Conservation (phyloP, 2,113 vertebrate species). For the Zosterops borbonicus region DNA sequence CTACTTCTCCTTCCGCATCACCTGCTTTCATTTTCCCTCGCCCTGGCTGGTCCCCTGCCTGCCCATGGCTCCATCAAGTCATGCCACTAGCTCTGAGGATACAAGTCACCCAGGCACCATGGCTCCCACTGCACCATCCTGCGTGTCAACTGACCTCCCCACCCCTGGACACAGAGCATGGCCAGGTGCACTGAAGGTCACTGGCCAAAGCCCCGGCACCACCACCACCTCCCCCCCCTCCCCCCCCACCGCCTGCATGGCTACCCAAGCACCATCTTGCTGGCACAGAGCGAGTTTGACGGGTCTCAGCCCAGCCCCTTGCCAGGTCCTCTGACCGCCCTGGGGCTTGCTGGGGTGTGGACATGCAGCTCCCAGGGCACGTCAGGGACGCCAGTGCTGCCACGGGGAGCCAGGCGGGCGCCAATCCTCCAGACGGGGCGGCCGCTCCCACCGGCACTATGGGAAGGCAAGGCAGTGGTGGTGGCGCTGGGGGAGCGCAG, state of each 20-base stretch:
- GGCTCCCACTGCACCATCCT: neutral
- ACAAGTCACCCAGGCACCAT: neutral
- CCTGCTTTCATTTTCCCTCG: conserved; percentile 63
- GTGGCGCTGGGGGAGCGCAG: conserved; percentile 6
- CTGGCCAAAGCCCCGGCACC: neutral
- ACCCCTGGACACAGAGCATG: fast-evolving
- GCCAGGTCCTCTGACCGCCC: conserved; percentile 7
- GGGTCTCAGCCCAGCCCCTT: conserved; percentile 48
- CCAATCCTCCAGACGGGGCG: neutral
- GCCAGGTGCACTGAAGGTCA: neutral
- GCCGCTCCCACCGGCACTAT: neutral
- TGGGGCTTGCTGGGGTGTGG: conserved; percentile 28
- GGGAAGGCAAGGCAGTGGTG: neutral
- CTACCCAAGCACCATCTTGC: conserved; percentile 28
- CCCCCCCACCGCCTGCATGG: neutral
- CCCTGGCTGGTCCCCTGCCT: neutral
- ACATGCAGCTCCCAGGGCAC: neutral
- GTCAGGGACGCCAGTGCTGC: neutral
- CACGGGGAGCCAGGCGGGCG: neutral
- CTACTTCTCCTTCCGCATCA: conserved; percentile 68
- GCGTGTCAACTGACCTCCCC: neutral
- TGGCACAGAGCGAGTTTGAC: conserved; percentile 42
- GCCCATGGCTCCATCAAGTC: neutral
- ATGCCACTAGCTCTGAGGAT: neutral
- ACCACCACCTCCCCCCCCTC: neutral